Evolutionary conservation across 2,797 vertebrate genomes (phyloP).

Genomic region (Sorex maritimensis): DNA sequence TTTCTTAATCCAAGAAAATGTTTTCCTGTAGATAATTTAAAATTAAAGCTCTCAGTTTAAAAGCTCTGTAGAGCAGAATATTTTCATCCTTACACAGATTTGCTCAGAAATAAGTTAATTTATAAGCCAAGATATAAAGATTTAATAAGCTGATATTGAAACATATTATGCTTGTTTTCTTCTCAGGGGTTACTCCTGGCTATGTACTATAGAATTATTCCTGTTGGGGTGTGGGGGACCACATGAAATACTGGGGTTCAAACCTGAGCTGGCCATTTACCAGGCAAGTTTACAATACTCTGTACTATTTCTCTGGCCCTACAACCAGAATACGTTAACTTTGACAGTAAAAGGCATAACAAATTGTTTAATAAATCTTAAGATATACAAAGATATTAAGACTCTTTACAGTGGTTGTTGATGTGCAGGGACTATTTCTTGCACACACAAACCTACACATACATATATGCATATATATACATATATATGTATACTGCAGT

Average conservation of each 20-base stretch:
- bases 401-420: constrained; percentile 22
- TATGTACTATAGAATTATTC: too few relatives aligned
- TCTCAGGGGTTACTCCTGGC: too few relatives aligned
- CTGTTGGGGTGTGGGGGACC: too few relatives aligned
- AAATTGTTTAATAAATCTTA: constrained; percentile 22
- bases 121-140: constrained; percentile 48
- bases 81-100: constrained; percentile 42
- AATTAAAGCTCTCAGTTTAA: not conserved
- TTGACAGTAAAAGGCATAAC: not conserved
- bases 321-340: constrained; percentile 2
- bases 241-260: too few relatives aligned
- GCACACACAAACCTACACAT: not conserved
- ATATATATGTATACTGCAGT: too few relatives aligned
- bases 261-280: too few relatives aligned
- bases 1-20: not conserved
- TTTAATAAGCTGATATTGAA: constrained; percentile 15
- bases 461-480: too few relatives aligned
- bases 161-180: too few relatives aligned
- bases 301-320: too few relatives aligned
- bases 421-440: not conserved
- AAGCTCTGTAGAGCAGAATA: constrained; percentile 34
- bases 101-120: constrained; percentile 12
- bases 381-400: not conserved
- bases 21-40: constrained; percentile 53
- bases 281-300: too few relatives aligned